Percentiles rank a stretch among this genome's conserved stretches.
phyloP scores from a whole-genome alignment of 2,888 invertebrate genomes.

The Girardia tigrina region DNA sequence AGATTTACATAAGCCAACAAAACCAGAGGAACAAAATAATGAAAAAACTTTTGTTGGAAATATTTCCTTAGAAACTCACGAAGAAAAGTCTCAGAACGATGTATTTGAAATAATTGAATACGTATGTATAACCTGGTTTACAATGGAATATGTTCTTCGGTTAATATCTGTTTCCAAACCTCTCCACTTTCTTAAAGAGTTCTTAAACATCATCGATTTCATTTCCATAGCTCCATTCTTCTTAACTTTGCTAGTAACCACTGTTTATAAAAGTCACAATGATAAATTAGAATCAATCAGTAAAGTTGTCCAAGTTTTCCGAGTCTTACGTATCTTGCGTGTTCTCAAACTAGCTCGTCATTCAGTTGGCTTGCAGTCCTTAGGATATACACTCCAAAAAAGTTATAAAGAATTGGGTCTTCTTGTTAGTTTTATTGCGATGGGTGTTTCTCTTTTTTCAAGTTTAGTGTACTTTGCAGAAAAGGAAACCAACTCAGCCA shows the following conservation, averaged over 20 bases:
- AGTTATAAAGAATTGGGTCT: conserved; percentile 92
- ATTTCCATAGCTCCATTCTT: conserved; percentile 96
- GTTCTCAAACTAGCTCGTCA: conserved; percentile 64
- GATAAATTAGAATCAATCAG: conserved; percentile 35
- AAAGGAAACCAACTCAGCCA: conserved; percentile 62
- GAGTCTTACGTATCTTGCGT: conserved; percentile 57
- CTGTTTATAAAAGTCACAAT: conserved; percentile 59
- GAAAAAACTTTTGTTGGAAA: not conserved
- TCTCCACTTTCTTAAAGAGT: conserved; percentile 84
- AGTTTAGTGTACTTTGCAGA: conserved; percentile 97
- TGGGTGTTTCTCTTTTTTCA: conserved; percentile 95
- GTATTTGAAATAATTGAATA: conserved; percentile 85
- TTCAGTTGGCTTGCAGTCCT: conserved; percentile 89
- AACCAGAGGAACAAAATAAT: not conserved
- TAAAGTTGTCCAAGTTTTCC: conserved; percentile 84
- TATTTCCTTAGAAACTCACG: not conserved
- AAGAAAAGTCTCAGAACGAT: conserved; percentile 40
- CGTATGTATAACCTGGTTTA: conserved; percentile 98
- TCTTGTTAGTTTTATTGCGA: conserved; percentile 93
- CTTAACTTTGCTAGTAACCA: conserved; percentile 86
- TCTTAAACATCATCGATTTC: conserved; percentile 91
- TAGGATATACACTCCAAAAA: conserved; percentile 91
- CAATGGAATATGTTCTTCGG: conserved; percentile 84
- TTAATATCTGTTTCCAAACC: conserved; percentile 95
- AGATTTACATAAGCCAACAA: not conserved